Conservation (phyloP, 2,113 vertebrate genomes). For the Nesoenas mayeri region DNA sequence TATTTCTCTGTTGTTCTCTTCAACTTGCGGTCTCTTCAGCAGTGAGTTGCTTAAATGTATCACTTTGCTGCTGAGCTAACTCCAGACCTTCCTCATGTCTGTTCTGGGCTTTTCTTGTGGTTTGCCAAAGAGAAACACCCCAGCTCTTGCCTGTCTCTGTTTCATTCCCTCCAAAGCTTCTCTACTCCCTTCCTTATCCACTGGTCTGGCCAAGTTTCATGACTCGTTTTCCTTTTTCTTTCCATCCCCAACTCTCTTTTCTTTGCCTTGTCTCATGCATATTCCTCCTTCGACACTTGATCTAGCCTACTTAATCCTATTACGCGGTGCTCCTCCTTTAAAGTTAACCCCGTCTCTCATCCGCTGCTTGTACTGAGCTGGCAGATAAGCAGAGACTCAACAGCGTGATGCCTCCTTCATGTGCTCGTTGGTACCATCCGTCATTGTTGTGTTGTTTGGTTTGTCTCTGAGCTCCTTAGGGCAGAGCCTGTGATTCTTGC, state of each 20-base stretch:
- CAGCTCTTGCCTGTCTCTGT: background rate
- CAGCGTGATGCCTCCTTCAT: background rate
- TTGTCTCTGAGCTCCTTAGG: slow-evolving; percentile 34
- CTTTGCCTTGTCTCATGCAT: slow-evolving; percentile 32
- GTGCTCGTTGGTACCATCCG: background rate
- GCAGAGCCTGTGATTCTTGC: background rate
- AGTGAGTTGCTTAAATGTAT: background rate
- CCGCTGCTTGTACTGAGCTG: slow-evolving; percentile 15
- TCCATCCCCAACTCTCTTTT: slow-evolving; percentile 50
- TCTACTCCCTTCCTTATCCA: slow-evolving; percentile 37
- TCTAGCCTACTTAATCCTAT: slow-evolving; percentile 39
- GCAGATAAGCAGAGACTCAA: slow-evolving; percentile 18
- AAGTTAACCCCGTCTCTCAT: slow-evolving; percentile 35
- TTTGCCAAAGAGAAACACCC: slow-evolving; percentile 12
- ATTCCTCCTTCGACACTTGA: slow-evolving; percentile 40
- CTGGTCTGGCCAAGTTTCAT: slow-evolving; percentile 43
- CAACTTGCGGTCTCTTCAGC: background rate
- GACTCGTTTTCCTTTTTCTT: slow-evolving; percentile 51
- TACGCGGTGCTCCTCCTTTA: background rate
- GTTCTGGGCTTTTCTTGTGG: slow-evolving; percentile 13
- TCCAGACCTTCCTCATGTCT: background rate
- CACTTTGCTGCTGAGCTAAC: background rate
- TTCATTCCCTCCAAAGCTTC: slow-evolving; percentile 18
- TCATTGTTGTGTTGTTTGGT: slow-evolving; percentile 23
- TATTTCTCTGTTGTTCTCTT: background rate